Evolutionary conservation across 2,113 vertebrate genomes (phyloP), one percentile per base, ranked within the genome.

Genomic region (Cyprichromis sp.): DNA sequence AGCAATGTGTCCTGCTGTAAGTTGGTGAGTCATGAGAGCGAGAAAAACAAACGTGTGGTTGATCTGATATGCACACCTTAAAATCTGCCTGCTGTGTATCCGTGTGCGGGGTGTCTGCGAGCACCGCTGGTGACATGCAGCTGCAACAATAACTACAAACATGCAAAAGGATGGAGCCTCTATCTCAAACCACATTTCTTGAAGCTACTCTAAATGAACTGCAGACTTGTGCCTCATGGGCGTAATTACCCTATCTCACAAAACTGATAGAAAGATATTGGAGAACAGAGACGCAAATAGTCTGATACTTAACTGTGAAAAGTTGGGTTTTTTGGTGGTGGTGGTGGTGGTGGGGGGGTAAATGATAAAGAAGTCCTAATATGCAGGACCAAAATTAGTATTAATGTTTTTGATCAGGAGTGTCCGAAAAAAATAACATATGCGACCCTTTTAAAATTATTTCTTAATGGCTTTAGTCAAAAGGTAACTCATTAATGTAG

Each of bases 121-220:
- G 40, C 76, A 57, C 34, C 53, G 14, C 59, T 17, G 53, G 50
- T 26, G 3, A 88, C 52, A 36, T 55, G 66, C 83, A 84, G 61
- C 76, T 57, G 86, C 45, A 91, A 19, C 71, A 61, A 81, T 68
- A 83, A 73, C 68, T 9, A 42, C 52, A 26, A 78, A 86, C 42
- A 52, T 45, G 81, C 83, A 31, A 87, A 47, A 84, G 21, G 31
- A 78, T 4, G 54, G 21, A 38, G 8, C 6, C 14, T 34, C 50
- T 81, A 31, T 86, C 66, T 68, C 19, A 57, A 90, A 90, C 52
- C 45, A 76, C 61, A 86, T 85, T 84, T 86, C 83, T 84, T 86
- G 84, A 85, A 91, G 85, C 12, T 16, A 61, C 26, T 76, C 29
- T 8, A 29, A 59, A 80, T 66, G 42, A 13, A 68, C 26, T 81